These are phyloP conservation scores for Theodoxus fluviatilis DNA, from an alignment of 2,888 invertebrate genomes.

Conservation along the genomic window DNA sequence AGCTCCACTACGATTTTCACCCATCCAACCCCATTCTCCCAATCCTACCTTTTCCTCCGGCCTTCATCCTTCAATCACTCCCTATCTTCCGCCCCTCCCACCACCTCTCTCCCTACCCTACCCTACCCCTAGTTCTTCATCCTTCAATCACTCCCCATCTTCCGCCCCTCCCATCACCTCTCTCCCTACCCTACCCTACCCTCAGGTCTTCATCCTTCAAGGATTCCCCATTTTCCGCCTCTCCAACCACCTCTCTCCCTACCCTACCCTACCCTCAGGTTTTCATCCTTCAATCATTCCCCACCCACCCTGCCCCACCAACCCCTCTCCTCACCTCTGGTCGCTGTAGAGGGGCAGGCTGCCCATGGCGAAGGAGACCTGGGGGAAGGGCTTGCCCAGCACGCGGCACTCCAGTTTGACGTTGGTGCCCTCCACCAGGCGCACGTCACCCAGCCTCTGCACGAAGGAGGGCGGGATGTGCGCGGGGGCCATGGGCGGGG, in stretches of 20 bases:
- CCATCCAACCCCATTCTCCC: too few species aligned
- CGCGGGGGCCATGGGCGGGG: conserved; percentile 39
- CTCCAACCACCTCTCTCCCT: neutral
- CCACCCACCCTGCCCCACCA: neutral
- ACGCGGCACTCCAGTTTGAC: conserved; percentile 61
- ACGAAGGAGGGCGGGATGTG: conserved; percentile 51
- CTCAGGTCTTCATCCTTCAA: neutral
- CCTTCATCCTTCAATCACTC: too few species aligned
- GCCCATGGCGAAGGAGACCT: conserved; percentile 59
- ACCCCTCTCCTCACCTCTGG: conserved; percentile 48
- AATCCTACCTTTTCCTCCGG: too few species aligned
- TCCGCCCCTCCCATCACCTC: too few species aligned
- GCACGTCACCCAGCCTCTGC: conserved; percentile 51
- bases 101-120: too few species aligned
- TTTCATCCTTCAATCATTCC: neutral
- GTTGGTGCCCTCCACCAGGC: conserved; percentile 64
- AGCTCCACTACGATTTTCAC: too few species aligned
- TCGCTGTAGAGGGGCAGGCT: conserved; percentile 59
- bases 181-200: too few species aligned
- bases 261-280: neutral
- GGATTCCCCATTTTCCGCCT: neutral
- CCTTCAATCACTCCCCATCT: too few species aligned
- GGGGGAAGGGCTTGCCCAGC: conserved; percentile 61
- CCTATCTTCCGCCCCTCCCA: too few species aligned
- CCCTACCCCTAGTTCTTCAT: too few species aligned